phyloP scores from a whole-genome alignment of 2,113 vertebrate species.

The Hyperoodon ampullatus region DNA sequence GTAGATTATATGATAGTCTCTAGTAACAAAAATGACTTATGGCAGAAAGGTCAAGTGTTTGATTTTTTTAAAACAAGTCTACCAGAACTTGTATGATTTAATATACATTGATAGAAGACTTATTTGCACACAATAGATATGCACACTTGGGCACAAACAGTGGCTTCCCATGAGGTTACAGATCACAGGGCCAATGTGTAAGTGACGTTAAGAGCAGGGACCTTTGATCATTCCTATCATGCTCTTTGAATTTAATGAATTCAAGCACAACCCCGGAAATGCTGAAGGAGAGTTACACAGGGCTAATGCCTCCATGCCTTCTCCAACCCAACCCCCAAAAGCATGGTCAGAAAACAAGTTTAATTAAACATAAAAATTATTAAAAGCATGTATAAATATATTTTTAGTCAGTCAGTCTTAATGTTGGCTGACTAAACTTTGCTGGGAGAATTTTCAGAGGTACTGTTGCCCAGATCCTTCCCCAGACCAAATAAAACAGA shows the following conservation, averaged over 20 bases:
- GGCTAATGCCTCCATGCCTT: neutral
- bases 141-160: neutral
- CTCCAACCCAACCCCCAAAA: neutral
- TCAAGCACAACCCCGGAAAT: neutral
- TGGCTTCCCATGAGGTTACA: neutral
- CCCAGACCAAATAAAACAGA: neutral
- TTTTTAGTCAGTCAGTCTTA: neutral
- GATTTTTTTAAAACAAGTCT: neutral
- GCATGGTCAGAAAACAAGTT: neutral
- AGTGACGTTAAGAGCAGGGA: neutral
- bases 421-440: neutral
- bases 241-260: neutral
- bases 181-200: neutral
- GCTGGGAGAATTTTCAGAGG: conserved; percentile 17
- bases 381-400: neutral
- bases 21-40: neutral
- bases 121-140: neutral
- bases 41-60: neutral
- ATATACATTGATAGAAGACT: neutral
- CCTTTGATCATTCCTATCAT: neutral
- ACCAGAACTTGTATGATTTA: neutral
- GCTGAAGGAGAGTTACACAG: neutral
- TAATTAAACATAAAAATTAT: neutral
- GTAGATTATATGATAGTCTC: neutral
- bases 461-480: neutral